Evolutionary conservation across 2,113 vertebrate genomes (phyloP).

Genomic region (Gymnarchus niloticus): DNA sequence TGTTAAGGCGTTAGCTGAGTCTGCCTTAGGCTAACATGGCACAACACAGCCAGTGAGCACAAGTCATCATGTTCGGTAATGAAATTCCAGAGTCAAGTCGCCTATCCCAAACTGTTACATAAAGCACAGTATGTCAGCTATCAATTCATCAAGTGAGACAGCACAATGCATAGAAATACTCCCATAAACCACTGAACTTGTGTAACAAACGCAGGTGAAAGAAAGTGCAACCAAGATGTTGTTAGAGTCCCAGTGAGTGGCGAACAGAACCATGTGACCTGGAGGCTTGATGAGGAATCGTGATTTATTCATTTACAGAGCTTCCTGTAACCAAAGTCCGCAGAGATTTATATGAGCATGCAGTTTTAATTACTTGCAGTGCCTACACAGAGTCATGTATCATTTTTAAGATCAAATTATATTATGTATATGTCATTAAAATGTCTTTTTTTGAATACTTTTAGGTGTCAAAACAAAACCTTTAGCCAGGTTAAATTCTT

Average conservation of each 20-base stretch:
- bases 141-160: neutral
- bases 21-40: neutral
- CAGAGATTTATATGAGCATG: too few relatives aligned
- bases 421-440: neutral
- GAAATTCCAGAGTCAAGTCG: neutral
- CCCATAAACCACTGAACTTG: neutral
- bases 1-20: neutral
- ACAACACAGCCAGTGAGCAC: too few relatives aligned
- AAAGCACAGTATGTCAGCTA: too few relatives aligned
- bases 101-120: too few relatives aligned
- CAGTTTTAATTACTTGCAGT: neutral
- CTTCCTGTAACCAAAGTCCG: too few relatives aligned
- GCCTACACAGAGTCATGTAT: neutral
- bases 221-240: neutral
- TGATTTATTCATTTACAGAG: too few relatives aligned
- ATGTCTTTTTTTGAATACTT: neutral
- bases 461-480: neutral
- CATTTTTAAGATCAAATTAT: neutral
- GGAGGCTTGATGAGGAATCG: too few relatives aligned
- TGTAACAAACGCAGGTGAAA: neutral
- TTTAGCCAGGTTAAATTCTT: neutral
- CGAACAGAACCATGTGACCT: neutral
- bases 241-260: neutral
- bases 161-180: neutral
- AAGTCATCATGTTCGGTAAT: too few relatives aligned